Evolutionary conservation across 2,113 vertebrate species (phyloP), one percentile per base, ranked within the genome.

Genomic region (Pygoscelis antarcticus): DNA sequence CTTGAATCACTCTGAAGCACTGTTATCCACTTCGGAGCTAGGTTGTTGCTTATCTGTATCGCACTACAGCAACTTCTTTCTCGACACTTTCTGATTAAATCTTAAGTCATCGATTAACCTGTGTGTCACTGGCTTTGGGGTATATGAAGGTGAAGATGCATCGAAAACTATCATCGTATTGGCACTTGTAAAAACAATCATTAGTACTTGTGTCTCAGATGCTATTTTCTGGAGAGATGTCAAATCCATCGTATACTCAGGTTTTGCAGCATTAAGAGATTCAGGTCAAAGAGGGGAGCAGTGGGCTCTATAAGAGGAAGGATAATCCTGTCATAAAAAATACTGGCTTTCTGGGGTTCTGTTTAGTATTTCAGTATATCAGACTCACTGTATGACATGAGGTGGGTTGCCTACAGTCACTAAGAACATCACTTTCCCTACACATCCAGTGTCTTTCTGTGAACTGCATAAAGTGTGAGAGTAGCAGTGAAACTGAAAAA

Each of bases 71-170:
- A 51, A 49, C 71, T 90, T 86, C 51, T 91, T 79, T 90, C 62
- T 94, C 75, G 75, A 81, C 83, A 81, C 60, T 57, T 95, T 86
- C 46, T 93, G 88, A 93, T 94, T 90, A 90, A 85, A 80, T 91
- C 79, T 88, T 34, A 58, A 83, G 79, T 30, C 55, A 90, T 88
- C 3, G 40, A 91, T 96, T 90, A 86, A 46, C 72, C 51, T 70
- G 23, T 16, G 16, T 72, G 32, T 80, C 62, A 38, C 29, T 86
- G 30, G 58, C 92, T 77, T 87, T 64, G 36, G 38, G 18, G 16
- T 54, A n/a, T 51, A 60, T 13, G 32, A 74, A 88, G 75, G 75
- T 88, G 88, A 92, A 69, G 89, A 85, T 75, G 30, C 62, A 74
- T 54, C 16, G 21, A 58, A 90, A 93, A 34, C 34, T 66, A 5